Base-by-base conservation (phyloP, 2,888 invertebrate species). In the Chesias legatella region DNA sequence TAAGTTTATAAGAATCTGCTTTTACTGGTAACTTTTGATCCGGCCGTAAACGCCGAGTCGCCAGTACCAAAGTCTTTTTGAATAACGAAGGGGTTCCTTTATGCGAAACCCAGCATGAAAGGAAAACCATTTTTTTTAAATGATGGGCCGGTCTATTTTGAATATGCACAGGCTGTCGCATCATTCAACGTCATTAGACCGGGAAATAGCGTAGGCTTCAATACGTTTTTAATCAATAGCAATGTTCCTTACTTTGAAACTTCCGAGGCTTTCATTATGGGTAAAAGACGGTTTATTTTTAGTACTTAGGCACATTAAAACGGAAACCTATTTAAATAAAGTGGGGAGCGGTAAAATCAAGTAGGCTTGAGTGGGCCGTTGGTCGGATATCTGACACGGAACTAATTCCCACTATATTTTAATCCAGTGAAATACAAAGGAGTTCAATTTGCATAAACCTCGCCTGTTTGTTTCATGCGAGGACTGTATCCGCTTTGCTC, bases 381-480 rank as follows among this genome's bases (percentile, higher is more conserved):
- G 62, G 60, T 69, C 66, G 75, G 78, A 79, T 83, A 80, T 80
- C 81, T 83, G 84, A 84, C 85, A 80, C 73, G 79, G 76, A 82
- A 86, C 84, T 85, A 86, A 85, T 85, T 83, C 73, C 79, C 74
- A 73, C 86, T 83, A 84, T 85, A 84, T 84, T 84, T 86, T 86
- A 86, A 86, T 85, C 81, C 82, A 68, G 74, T 65, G 66, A 82
- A 83, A 78, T 79, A 86, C 82, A 86, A 86, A 86, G 82, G 79
- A 85, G 83, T 73, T 75, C 81, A 83, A 86, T 86, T 85, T 85
- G 78, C 84, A 86, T 86, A 86, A 86, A 83, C 84, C 85, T 84
- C 80, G 73, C 66, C 73, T 81, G 80, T 83, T 83, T 84, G 82
- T 82, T 83, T 73, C 84, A 79, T 79, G 78, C 80, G 79, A 79